Percentiles rank a stretch among this genome's conserved stretches.
Conservation (phyloP, 2,113 vertebrate species). For the Cyanistes caeruleus region DNA sequence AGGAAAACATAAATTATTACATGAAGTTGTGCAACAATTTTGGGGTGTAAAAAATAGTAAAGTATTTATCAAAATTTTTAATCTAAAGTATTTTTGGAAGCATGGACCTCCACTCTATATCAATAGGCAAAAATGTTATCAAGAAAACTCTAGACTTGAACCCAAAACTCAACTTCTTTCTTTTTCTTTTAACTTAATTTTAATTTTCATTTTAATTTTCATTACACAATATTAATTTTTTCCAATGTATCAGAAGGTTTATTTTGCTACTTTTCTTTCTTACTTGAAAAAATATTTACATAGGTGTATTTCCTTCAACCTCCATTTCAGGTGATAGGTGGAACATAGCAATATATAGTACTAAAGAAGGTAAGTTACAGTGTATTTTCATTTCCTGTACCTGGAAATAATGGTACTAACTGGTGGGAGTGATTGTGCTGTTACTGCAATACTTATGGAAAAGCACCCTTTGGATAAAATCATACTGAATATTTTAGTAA, state of each 20-base stretch:
- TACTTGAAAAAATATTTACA: constrained; percentile 19
- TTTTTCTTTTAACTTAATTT: background rate
- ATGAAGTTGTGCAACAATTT: background rate
- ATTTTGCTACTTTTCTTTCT: constrained; percentile 13
- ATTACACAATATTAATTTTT: background rate
- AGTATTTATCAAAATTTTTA: background rate
- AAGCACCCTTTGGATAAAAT: background rate
- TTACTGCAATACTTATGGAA: background rate
- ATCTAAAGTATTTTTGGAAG: constrained; percentile 12
- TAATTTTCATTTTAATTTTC: too few species aligned
- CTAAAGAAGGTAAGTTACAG: background rate
- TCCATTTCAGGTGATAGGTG: background rate
- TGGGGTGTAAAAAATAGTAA: background rate
- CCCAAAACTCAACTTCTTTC: background rate
- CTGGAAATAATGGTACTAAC: background rate
- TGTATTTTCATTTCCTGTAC: background rate
- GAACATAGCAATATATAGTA: background rate
- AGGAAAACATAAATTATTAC: background rate
- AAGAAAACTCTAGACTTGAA: constrained; percentile 6
- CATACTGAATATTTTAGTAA: background rate
- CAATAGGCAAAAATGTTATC: background rate
- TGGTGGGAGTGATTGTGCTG: background rate
- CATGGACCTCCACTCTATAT: background rate
- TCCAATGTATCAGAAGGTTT: constrained; percentile 16
- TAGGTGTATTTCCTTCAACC: background rate